Conservation (phyloP, 1,140 invertebrate species). For the Drosophila arawakana region DNA sequence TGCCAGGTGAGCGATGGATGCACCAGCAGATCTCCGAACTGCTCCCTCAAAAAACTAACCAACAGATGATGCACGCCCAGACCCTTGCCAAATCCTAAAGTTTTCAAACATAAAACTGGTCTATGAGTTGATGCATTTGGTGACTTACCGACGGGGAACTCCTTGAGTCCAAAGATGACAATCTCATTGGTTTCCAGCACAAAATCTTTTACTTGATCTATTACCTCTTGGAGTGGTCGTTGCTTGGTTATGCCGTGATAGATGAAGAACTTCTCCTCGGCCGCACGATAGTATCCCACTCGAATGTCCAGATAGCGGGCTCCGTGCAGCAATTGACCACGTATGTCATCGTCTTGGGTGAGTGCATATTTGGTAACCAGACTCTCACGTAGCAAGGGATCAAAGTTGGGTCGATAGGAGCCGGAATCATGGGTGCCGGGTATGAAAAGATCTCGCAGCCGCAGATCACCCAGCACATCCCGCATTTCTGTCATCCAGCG, state of each 20-base stretch:
- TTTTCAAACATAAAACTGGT: background rate
- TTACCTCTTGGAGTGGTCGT: constrained; percentile 85
- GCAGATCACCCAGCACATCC: constrained; percentile 78
- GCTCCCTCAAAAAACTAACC: constrained; percentile 85
- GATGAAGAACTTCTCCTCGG: constrained; percentile 85
- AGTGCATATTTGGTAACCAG: constrained; percentile 85
- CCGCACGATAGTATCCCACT: constrained; percentile 85
- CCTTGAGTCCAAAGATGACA: constrained; percentile 88
- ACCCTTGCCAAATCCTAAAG: constrained; percentile 83
- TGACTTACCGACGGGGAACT: constrained; percentile 86
- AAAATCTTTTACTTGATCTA: constrained; percentile 86
- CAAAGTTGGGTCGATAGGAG: constrained; percentile 85
- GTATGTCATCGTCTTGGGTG: constrained; percentile 87
- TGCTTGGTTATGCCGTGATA: constrained; percentile 86
- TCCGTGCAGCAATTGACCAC: constrained; percentile 86
- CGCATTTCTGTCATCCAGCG: constrained; percentile 87
- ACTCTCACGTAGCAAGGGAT: constrained; percentile 71
- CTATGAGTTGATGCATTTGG: background rate
- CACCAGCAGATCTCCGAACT: constrained; percentile 85
- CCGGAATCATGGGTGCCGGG: constrained; percentile 89
- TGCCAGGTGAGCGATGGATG: constrained; percentile 85
- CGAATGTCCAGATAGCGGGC: constrained; percentile 87
- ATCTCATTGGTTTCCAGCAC: constrained; percentile 87
- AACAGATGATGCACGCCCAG: constrained; percentile 85
- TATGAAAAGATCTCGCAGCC: constrained; percentile 86